Percentiles rank a stretch among this genome's conserved stretches.
Evolutionary conservation across 2,113 vertebrate genomes (phyloP).

Genomic region (Pelodiscus sinensis): DNA sequence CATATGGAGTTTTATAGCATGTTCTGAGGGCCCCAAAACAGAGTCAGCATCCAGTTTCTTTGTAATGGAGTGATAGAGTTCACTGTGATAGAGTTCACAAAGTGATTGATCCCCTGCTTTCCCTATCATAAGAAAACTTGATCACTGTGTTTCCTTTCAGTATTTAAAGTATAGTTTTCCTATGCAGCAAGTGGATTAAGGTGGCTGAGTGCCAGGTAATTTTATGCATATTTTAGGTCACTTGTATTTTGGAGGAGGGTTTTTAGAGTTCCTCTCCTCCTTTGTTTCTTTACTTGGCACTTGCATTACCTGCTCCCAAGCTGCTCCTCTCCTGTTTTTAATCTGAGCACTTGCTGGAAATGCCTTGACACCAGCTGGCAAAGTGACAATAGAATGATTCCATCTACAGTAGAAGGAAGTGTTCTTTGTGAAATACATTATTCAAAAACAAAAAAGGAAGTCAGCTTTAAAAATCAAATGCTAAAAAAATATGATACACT

Average conservation of each 20-base stretch:
- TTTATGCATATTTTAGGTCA: conserved; percentile 30
- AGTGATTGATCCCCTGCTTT: conserved; percentile 24
- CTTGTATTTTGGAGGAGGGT: background rate
- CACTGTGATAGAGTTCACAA: background rate
- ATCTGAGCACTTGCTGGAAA: conserved; percentile 54
- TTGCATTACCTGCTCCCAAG: conserved; percentile 23
- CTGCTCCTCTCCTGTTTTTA: conserved; percentile 18
- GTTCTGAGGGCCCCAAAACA: background rate
- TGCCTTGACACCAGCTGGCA: conserved; percentile 43
- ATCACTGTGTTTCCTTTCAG: background rate
- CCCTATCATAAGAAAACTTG: conserved; percentile 22
- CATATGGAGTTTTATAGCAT: no score
- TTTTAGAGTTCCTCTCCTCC: background rate
- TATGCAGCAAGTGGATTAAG: conserved; percentile 57
- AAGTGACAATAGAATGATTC: conserved; percentile 36
- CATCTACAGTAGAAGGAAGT: conserved; percentile 25
- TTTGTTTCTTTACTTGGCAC: conserved; percentile 1
- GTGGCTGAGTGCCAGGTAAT: conserved; percentile 13
- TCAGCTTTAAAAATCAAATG: conserved; percentile 36
- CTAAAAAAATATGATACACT: background rate
- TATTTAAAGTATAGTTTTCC: conserved; percentile 40
- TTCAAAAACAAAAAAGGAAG: conserved; percentile 34
- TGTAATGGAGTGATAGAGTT: no score
- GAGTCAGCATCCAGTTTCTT: background rate
- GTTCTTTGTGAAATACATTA: conserved; percentile 26